These are phyloP conservation scores for Mimachlamys varia DNA, from an alignment of 2,888 invertebrate species.

Conservation along the genomic window DNA sequence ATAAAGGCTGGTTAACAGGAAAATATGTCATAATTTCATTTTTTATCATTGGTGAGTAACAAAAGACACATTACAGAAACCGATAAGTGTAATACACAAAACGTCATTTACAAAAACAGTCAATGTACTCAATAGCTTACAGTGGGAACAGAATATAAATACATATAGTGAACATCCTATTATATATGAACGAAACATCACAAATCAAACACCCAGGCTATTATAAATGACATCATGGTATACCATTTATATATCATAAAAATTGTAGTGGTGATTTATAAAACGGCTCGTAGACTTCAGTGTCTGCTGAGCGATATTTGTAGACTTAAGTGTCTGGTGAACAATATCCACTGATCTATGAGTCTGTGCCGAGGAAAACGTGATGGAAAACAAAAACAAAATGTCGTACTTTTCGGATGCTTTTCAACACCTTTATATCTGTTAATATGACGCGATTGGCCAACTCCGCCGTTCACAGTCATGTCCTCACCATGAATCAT, in stretches of 20 bases:
- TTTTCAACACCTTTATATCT: not conserved
- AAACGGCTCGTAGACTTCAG: not conserved
- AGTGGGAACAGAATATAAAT: not conserved
- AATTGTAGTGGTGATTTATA: not conserved
- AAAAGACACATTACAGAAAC: too few relatives aligned
- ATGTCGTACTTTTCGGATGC: not conserved
- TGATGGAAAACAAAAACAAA: conserved; percentile 11
- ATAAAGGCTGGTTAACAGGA: too few relatives aligned
- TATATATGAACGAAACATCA: not conserved
- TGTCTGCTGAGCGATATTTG: not conserved
- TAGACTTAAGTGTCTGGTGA: not conserved
- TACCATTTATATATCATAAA: not conserved
- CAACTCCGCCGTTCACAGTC: not conserved
- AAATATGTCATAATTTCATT: too few relatives aligned
- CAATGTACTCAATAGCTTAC: too few relatives aligned
- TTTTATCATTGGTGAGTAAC: too few relatives aligned
- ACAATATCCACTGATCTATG: not conserved
- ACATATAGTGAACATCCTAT: too few relatives aligned
- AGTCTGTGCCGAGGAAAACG: not conserved
- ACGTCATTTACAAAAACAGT: too few relatives aligned
- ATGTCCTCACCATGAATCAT: not conserved
- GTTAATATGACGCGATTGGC: not conserved
- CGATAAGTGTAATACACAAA: too few relatives aligned
- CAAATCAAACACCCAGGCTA: not conserved
- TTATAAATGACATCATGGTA: not conserved